A percentile compares a stretch with the other conserved stretches of the same genome.
Evolutionary conservation across 2,797 vertebrate genomes (phyloP).

Genomic region (Cynodonichthys magdalenae): DNA sequence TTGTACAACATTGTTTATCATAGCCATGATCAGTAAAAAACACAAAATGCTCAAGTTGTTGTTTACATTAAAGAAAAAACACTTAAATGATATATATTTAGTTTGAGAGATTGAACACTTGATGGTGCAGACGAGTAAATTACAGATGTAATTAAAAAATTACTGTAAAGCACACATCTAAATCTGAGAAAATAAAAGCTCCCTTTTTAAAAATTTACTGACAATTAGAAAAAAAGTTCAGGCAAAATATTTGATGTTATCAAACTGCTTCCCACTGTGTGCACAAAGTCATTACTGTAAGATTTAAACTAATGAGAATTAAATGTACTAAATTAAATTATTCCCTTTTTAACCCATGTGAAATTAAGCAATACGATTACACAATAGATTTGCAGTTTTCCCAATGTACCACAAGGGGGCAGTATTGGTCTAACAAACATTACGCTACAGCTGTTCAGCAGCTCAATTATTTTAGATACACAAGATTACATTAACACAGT

Average conservation of each 20-base stretch:
- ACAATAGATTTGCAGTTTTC: not conserved
- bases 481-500: not conserved
- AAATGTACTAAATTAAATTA: not conserved
- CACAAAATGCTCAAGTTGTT: not conserved
- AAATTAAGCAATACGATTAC: not conserved
- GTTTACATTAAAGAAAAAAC: not conserved
- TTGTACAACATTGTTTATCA: not conserved
- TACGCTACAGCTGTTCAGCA: not conserved
- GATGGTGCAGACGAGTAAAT: no score
- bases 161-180: no score
- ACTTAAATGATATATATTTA: not conserved
- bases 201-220: not conserved
- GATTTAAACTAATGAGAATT: not conserved
- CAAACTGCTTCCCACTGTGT: no score
- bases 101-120: no score
- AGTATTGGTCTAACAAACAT: slow-evolving; percentile 16
- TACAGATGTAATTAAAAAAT: no score
- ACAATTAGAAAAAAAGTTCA: not conserved
- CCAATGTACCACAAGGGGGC: slow-evolving; percentile 55
- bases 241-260: no score
- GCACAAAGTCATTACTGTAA: no score
- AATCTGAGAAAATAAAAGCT: no score
- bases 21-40: no score
- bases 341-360: not conserved
- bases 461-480: not conserved